Percentiles rank a stretch among this genome's conserved stretches.
Conservation (phyloP, 2,888 invertebrate genomes). For the Tinea semifulvella region DNA sequence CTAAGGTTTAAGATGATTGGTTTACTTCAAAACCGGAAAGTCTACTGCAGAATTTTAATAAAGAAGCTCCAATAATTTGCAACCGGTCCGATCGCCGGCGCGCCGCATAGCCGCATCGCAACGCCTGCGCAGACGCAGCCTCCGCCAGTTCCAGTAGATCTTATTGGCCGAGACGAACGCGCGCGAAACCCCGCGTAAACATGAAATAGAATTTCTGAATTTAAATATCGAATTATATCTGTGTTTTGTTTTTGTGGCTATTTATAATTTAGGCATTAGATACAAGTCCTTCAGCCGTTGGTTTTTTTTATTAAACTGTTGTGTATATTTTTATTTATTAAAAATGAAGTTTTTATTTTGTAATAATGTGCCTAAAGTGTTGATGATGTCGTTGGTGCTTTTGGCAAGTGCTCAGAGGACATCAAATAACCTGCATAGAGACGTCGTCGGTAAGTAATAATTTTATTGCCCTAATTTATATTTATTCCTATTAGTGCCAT, state of each 20-base stretch:
- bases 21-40: background rate
- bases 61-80: background rate
- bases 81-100: background rate
- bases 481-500: background rate
- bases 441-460: conserved; percentile 38
- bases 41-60: background rate
- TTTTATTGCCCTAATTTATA: no score
- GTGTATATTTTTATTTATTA: conserved; percentile 19
- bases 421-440: conserved; percentile 40
- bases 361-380: conserved; percentile 44
- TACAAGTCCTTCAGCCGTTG: no score
- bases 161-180: conserved; percentile 23
- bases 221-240: conserved; percentile 20
- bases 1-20: no score
- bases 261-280: background rate
- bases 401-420: conserved; percentile 54
- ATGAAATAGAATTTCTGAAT: conserved; percentile 45
- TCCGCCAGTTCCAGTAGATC: conserved; percentile 24
- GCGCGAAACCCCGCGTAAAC: conserved; percentile 40
- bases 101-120: no score
- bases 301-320: conserved; percentile 12
- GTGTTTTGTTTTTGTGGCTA: background rate
- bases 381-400: conserved; percentile 49
- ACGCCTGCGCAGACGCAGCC: conserved; percentile 20
- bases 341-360: conserved; percentile 44